Evolutionary conservation across 92 coral and sea anemone species (phyloP).

Genomic region (Epizoanthus ramosus): DNA sequence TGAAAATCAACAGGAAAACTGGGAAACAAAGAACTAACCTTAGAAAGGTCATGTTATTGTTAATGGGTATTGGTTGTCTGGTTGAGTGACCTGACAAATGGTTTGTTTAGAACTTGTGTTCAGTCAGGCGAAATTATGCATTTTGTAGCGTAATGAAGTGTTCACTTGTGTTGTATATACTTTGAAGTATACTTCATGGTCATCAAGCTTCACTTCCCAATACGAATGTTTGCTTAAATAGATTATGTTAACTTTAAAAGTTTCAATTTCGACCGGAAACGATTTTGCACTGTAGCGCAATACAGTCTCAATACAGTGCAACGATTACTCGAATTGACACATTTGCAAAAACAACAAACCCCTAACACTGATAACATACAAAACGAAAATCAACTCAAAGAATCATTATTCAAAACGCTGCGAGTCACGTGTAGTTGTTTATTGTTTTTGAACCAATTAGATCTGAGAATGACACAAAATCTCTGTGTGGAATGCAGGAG

Average conservation of each 20-base stretch:
- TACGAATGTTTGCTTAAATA: not conserved
- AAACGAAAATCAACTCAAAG: not conserved
- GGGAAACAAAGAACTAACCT: too few relatives aligned
- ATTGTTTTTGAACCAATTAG: slow-evolving; percentile 31
- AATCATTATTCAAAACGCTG: not conserved
- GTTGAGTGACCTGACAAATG: not conserved
- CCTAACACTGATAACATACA: too few relatives aligned
- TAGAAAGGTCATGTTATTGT: too few relatives aligned
- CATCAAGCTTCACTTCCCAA: not conserved
- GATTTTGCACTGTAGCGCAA: slow-evolving; percentile 10
- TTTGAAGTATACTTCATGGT: too few relatives aligned
- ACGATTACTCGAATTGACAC: too few relatives aligned
- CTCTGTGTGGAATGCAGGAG: slow-evolving; percentile 25
- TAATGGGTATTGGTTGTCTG: not conserved
- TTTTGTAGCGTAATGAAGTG: slow-evolving; percentile 21
- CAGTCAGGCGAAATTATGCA: slow-evolving; percentile 2
- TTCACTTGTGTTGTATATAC: not conserved
- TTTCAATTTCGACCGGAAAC: slow-evolving; percentile 5
- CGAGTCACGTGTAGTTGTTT: slow-evolving; percentile 15
- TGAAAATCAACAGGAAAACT: not conserved
- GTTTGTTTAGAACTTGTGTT: slow-evolving; percentile 18
- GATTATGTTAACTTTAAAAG: not conserved
- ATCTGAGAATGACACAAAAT: slow-evolving; percentile 8
- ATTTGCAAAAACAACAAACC: too few relatives aligned
- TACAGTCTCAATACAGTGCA: not conserved